Evolutionary conservation across 2,797 vertebrate genomes (phyloP).

Genomic region (Varecia variegata): DNA sequence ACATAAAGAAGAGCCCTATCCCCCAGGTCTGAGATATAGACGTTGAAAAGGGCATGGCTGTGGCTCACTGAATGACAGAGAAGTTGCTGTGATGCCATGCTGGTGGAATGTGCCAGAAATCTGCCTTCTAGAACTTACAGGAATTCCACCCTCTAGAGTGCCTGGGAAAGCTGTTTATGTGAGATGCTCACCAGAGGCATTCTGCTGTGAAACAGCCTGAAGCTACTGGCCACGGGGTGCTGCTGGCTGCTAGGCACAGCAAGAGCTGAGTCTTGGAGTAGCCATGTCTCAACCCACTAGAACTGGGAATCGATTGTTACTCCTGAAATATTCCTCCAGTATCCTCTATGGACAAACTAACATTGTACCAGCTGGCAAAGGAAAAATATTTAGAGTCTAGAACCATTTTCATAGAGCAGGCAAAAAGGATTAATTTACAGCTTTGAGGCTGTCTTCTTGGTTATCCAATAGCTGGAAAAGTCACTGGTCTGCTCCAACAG

Average conservation of each 20-base stretch:
- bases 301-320: not conserved
- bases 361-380: not conserved
- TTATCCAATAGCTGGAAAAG: not conserved
- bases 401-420: not conserved
- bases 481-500: not conserved
- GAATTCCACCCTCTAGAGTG: not conserved
- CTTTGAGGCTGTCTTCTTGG: not conserved
- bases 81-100: too few species aligned
- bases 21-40: not conserved
- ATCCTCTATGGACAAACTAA: not conserved
- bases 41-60: not conserved
- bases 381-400: not conserved
- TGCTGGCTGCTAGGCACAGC: not conserved
- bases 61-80: too few species aligned
- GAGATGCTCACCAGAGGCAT: not conserved
- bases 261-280: not conserved
- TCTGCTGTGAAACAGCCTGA: not conserved
- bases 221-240: not conserved
- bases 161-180: not conserved
- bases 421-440: not conserved
- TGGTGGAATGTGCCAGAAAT: not conserved
- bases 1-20: not conserved
- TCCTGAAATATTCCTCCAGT: not conserved
- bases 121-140: not conserved
- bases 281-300: not conserved